Percentiles rank a stretch among this genome's conserved stretches.
Conservation (phyloP, 2,797 vertebrate species). For the Pitangus sulphuratus region DNA sequence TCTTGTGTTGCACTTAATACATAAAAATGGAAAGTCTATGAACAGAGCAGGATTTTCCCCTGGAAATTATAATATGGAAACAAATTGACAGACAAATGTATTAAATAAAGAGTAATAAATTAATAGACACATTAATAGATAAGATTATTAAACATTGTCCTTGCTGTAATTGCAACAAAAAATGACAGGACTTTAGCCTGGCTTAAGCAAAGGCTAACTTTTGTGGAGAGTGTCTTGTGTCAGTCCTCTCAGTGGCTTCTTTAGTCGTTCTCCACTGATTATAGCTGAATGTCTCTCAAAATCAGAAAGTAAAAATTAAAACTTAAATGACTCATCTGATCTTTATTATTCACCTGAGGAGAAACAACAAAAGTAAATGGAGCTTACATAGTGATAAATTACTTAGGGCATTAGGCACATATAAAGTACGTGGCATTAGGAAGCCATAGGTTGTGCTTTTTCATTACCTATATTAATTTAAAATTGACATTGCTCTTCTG, state of each 20-base stretch:
- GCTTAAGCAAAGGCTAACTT: neutral
- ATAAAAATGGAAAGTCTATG: neutral
- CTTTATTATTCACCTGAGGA: neutral
- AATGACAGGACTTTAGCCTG: neutral
- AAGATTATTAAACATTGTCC: neutral
- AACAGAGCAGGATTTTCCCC: neutral
- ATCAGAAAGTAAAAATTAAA: neutral
- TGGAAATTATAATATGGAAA: neutral
- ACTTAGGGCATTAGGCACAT: neutral
- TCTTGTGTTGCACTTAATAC: neutral
- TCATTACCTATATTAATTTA: neutral
- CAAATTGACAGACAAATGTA: neutral
- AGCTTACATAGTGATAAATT: neutral
- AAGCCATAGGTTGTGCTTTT: neutral
- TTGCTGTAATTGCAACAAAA: neutral
- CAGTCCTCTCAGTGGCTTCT: neutral
- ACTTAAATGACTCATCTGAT: neutral
- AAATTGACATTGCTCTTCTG: neutral
- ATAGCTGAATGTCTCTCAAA: neutral
- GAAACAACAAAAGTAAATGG: neutral
- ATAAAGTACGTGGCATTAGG: neutral
- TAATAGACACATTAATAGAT: neutral
- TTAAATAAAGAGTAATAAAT: neutral
- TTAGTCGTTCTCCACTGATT: neutral
- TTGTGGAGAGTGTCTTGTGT: neutral